phyloP scores from a whole-genome alignment of 2,888 invertebrate genomes.

The Mimumesa dahlbomi region DNA sequence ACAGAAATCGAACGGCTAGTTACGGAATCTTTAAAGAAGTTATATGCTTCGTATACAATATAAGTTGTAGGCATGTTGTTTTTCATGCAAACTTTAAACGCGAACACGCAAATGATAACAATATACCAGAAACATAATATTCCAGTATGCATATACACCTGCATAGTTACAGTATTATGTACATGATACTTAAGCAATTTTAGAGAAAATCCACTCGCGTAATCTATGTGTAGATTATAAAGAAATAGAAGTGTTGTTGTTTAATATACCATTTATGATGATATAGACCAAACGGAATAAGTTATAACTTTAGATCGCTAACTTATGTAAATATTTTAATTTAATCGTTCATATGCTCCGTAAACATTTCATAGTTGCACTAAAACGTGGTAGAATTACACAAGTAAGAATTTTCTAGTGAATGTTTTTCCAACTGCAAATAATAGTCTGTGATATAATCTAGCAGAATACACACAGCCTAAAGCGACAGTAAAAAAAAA shows the following conservation, averaged over 20 bases:
- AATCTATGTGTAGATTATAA: constrained; percentile 10
- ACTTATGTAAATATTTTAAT: constrained; percentile 48
- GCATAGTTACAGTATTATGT: constrained; percentile 41
- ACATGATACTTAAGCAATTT: constrained; percentile 28
- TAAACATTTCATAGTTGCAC: constrained; percentile 41
- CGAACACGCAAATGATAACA: constrained; percentile 1
- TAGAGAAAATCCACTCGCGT: constrained; percentile 2
- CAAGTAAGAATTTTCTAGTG: constrained; percentile 50
- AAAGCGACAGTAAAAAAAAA: background rate
- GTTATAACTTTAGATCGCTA: constrained; percentile 21
- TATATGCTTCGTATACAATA: no score
- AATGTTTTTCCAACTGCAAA: constrained; percentile 54
- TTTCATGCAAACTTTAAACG: background rate
- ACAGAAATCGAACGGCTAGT: no score
- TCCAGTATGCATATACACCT: constrained; percentile 30
- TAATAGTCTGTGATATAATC: constrained; percentile 65
- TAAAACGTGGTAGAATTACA: constrained; percentile 29
- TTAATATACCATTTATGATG: constrained; percentile 17
- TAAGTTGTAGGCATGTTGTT: no score
- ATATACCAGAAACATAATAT: constrained; percentile 11
- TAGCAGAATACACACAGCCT: constrained; percentile 52
- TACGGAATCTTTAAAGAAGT: no score
- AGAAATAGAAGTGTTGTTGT: constrained; percentile 20
- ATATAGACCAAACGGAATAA: constrained; percentile 26
- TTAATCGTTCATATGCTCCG: constrained; percentile 17